A percentile compares a stretch with the other conserved stretches of the same genome.
Evolutionary conservation across 2,797 vertebrate genomes (phyloP).

Genomic region (Eulemur mongoz): DNA sequence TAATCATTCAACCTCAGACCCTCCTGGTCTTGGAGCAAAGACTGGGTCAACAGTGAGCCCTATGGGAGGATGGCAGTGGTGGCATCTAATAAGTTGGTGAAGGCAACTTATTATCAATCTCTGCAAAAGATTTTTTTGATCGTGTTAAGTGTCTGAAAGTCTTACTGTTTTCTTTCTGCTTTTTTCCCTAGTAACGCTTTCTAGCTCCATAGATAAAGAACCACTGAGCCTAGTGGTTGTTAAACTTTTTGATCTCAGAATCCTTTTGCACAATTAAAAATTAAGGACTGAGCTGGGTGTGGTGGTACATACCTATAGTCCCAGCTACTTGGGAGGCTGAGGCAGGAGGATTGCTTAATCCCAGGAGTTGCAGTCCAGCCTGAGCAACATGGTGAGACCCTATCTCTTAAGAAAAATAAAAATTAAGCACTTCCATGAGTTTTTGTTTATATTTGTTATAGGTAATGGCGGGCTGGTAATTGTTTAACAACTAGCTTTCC

Average conservation of each 20-base stretch:
- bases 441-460: not conserved
- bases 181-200: not conserved
- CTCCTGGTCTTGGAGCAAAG: not conserved
- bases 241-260: not conserved
- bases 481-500: not conserved
- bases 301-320: not conserved
- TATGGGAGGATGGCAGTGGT: not conserved
- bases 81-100: not conserved
- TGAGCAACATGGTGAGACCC: not conserved
- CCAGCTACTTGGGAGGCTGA: not conserved
- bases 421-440: not conserved
- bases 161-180: not conserved
- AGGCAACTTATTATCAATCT: not conserved
- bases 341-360: not conserved
- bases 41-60: not conserved
- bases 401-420: not conserved
- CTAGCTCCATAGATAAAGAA: not conserved
- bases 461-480: not conserved
- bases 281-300: not conserved
- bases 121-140: not conserved
- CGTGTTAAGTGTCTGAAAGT: not conserved
- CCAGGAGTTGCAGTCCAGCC: not conserved
- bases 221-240: not conserved
- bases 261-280: slow-evolving; percentile 45
- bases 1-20: not conserved